A percentile compares a stretch with the other conserved stretches of the same genome.
phyloP scores from a whole-genome alignment of 2,113 vertebrate species.

The Harpagus bidentatus region DNA sequence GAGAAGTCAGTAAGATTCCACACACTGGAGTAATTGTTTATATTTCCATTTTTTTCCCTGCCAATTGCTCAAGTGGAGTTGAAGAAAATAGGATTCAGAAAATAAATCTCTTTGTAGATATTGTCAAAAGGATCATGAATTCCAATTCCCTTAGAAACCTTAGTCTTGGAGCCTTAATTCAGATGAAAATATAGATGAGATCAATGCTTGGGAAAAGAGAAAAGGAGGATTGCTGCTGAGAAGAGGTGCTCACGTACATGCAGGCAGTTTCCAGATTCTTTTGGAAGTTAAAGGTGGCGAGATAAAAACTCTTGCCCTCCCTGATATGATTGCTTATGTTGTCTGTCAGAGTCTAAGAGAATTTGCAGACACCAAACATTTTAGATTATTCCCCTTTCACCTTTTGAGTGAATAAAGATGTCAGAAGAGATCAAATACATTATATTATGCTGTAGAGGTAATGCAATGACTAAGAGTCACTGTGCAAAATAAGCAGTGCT shows the following conservation, averaged over 20 bases:
- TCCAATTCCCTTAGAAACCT: neutral
- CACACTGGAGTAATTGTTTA: neutral
- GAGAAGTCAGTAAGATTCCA: neutral
- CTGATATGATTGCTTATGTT: neutral
- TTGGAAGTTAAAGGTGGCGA: neutral
- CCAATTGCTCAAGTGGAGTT: neutral
- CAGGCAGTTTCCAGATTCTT: neutral
- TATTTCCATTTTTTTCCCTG: slow-evolving; percentile 6
- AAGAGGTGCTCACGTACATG: neutral
- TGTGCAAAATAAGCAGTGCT: neutral
- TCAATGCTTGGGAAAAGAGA: neutral
- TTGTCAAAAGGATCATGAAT: neutral
- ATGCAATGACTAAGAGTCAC: neutral
- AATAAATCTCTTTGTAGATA: neutral
- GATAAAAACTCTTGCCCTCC: neutral
- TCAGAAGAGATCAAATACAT: neutral
- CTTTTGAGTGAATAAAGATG: neutral
- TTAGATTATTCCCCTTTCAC: neutral
- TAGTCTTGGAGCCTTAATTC: neutral
- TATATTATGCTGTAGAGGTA: neutral
- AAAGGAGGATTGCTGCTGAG: neutral
- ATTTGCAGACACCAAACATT: neutral
- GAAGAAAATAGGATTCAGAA: neutral
- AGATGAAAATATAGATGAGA: neutral
- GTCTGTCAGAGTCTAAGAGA: neutral